Conservation (phyloP, 2,797 vertebrate genomes). For the Microhierax caerulescens region DNA sequence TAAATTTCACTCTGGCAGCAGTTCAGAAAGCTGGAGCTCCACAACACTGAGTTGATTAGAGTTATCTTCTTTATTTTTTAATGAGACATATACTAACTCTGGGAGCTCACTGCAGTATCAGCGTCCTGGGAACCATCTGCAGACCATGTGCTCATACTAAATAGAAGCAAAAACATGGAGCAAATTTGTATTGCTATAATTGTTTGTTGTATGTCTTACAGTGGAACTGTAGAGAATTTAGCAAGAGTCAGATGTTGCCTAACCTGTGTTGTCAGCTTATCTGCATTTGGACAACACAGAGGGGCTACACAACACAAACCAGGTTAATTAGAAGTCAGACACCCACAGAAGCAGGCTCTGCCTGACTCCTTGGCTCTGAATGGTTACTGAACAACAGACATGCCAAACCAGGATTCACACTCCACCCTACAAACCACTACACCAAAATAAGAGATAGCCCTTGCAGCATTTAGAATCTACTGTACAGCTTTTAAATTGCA, state of each 20-base stretch:
- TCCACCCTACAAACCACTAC: not conserved
- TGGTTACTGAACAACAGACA: not conserved
- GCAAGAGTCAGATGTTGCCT: not conserved
- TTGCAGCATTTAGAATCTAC: not conserved
- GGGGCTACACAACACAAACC: not conserved
- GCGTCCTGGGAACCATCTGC: not conserved
- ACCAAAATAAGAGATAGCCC: not conserved
- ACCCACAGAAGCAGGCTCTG: not conserved
- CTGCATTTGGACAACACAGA: not conserved
- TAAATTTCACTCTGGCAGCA: not conserved
- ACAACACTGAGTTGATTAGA: not conserved
- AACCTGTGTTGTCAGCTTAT: not conserved
- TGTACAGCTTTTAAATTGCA: not conserved
- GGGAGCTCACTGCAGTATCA: not conserved
- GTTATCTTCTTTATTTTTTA: conserved; percentile 21
- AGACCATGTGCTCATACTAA: not conserved
- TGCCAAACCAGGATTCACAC: not conserved
- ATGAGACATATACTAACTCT: not conserved
- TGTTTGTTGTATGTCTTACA: not conserved
- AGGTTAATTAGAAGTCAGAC: not conserved
- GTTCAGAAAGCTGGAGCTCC: not conserved
- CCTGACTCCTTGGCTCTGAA: not conserved
- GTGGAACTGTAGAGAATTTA: not conserved
- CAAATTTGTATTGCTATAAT: not conserved
- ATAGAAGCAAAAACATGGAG: not conserved